phyloP scores from a whole-genome alignment of 2,797 vertebrate species.

The Poecilia picta region DNA sequence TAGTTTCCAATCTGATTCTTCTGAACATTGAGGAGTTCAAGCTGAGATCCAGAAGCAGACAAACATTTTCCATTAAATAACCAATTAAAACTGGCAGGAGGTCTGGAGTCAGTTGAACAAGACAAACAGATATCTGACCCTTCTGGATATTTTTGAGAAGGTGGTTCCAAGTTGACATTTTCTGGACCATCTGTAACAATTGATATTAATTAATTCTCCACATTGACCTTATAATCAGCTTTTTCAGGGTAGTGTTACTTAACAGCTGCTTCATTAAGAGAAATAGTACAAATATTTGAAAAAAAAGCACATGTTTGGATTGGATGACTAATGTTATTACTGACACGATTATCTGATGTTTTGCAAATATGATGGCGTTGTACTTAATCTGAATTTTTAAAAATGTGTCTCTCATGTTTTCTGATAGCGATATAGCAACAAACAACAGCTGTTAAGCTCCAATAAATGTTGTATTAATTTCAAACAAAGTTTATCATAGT shows the following conservation, averaged over 20 bases:
- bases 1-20: no score
- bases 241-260: background rate
- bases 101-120: conserved; percentile 62
- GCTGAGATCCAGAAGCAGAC: no score
- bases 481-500: background rate
- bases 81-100: conserved; percentile 48
- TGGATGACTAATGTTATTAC: conserved; percentile 15
- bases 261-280: background rate
- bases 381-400: background rate
- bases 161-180: background rate
- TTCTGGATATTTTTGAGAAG: background rate
- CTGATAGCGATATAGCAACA: background rate
- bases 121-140: conserved; percentile 47
- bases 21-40: no score
- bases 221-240: background rate
- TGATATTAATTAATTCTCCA: background rate
- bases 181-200: background rate
- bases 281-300: no score
- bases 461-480: background rate
- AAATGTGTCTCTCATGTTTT: background rate
- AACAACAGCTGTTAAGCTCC: background rate
- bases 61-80: conserved; percentile 42
- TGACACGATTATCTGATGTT: conserved; percentile 45
- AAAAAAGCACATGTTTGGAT: no score
- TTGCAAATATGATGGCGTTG: background rate